Evolutionary conservation across 2,888 invertebrate species (phyloP).

Genomic region (Platynereis dumerilii): DNA sequence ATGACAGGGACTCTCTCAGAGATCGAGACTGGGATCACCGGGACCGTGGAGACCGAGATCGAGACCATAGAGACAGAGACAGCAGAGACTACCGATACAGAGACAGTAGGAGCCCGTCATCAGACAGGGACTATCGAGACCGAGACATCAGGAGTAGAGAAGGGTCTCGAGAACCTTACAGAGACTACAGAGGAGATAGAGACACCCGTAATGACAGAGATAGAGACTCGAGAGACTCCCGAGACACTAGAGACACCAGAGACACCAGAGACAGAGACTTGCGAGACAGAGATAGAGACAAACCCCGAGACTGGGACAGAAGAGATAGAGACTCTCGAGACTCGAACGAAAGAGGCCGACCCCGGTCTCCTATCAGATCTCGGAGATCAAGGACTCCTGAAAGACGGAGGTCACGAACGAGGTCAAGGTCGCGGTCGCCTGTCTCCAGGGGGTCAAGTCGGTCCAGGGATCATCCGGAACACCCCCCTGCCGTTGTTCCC

Average conservation of each 20-base stretch:
- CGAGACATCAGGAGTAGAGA: slow-evolving; percentile 19
- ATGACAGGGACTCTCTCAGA: slow-evolving; percentile 33
- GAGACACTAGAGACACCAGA: no score
- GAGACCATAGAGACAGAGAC: slow-evolving; percentile 1
- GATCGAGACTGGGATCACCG: slow-evolving; percentile 33
- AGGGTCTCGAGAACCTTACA: slow-evolving; percentile 7
- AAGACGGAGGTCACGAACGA: slow-evolving; percentile 27
- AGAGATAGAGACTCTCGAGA: slow-evolving; percentile 20
- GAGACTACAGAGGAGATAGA: slow-evolving; percentile 10
- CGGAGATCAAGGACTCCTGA: slow-evolving; percentile 31
- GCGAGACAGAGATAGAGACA: slow-evolving; percentile 12
- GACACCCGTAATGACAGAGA: slow-evolving; percentile 8
- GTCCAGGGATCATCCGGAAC: slow-evolving; percentile 8
- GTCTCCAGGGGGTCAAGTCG: slow-evolving; percentile 11
- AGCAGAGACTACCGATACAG: background rate
- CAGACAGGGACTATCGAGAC: background rate
- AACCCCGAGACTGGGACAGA: slow-evolving; percentile 18
- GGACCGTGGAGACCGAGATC: slow-evolving; percentile 28
- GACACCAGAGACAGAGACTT: slow-evolving; percentile 23
- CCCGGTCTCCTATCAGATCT: slow-evolving; percentile 18
- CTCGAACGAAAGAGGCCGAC: slow-evolving; percentile 17
- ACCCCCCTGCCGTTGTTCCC: no score
- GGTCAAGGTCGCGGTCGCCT: slow-evolving; percentile 35
- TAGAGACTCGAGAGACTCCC: background rate
- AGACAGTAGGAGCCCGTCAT: slow-evolving; percentile 1